A percentile compares a stretch with the other conserved stretches of the same genome.
Conservation (phyloP, 1,140 invertebrate species). For the Arctopsyche grandis region DNA sequence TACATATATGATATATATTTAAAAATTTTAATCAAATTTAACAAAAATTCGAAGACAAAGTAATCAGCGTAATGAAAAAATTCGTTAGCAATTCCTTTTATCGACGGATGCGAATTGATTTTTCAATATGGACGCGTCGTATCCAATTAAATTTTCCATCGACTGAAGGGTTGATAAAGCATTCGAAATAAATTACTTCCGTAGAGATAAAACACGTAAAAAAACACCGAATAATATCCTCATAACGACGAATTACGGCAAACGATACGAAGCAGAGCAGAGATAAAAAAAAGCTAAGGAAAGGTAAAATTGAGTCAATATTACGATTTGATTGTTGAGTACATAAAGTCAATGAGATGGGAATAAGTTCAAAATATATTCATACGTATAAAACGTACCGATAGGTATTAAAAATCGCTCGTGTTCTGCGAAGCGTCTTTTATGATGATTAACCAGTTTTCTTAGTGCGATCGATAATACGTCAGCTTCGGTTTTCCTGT, state of each 20-base stretch:
- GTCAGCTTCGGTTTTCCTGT: slow-evolving; percentile 9
- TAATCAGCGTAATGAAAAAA: too few species aligned
- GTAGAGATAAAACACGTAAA: not conserved
- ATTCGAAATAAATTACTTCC: slow-evolving; percentile 17
- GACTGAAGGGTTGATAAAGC: not conserved
- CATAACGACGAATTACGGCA: not conserved
- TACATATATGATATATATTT: too few species aligned
- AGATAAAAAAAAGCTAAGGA: not conserved
- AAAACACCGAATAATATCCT: not conserved
- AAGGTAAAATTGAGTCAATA: slow-evolving; percentile 21
- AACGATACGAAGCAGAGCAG: not conserved
- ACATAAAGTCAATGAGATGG: slow-evolving; percentile 16
- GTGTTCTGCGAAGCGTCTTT: slow-evolving; percentile 15
- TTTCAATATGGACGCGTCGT: not conserved
- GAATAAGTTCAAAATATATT: not conserved
- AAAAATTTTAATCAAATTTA: too few species aligned
- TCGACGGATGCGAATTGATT: not conserved
- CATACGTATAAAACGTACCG: not conserved
- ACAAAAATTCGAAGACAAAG: too few species aligned
- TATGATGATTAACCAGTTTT: slow-evolving; percentile 34
- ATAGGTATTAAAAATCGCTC: slow-evolving; percentile 9
- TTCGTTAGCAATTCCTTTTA: too few species aligned
- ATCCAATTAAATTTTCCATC: slow-evolving; percentile 20
- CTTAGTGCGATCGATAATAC: not conserved
- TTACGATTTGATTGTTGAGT: slow-evolving; percentile 22